Evolutionary conservation across 2,888 invertebrate genomes (phyloP), one percentile per base, ranked within the genome.

Genomic region (Liopterus haemorrhoidalis): DNA sequence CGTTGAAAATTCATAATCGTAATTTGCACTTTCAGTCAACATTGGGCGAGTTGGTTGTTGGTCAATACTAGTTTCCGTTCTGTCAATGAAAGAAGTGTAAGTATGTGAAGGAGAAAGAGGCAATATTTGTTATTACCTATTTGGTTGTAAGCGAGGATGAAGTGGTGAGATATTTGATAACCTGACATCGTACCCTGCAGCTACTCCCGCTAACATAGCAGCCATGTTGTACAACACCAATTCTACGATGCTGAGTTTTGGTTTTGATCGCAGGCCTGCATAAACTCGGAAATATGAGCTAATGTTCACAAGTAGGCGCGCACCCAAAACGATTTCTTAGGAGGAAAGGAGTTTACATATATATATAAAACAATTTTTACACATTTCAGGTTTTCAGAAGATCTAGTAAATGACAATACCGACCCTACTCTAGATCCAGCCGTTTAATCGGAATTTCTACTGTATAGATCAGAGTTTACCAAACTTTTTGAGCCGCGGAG

Each of bases 151-250:
- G 47, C 81, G 78, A 5, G 89, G 89, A 70, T 89, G 89, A 51
- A 89, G 71, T 1, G 87, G 85, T 54, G 86, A 84, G 39, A 88
- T 80, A 63, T 91, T 91, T 31, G 90, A 88, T 66, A 89, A 76
- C 60, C 92, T 78, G 40, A 95, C 85, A 73, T 95, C 94, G 63
- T 89, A 93, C 1, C 94, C 95, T 25, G 89, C 85, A 2, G 88
- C 90, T 27, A 95, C 87, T 18, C 91, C 85, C 2, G 93, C 93
- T 60, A 95, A 70, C 70, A 94, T 76, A 40, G 92, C 85, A 41
- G 91, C 91, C 76, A 94, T 89, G 67, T 92, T 92, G 73, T 88
- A 93, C 51, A 95, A 72, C 54, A 82, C 86, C 72, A 78, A 72
- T 69, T 82, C 84, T 56, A 84, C 78, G 65, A 82, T 79, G 62